Evolutionary conservation across 2,113 vertebrate species (phyloP).

Genomic region (Emydocephalus ijimae): DNA sequence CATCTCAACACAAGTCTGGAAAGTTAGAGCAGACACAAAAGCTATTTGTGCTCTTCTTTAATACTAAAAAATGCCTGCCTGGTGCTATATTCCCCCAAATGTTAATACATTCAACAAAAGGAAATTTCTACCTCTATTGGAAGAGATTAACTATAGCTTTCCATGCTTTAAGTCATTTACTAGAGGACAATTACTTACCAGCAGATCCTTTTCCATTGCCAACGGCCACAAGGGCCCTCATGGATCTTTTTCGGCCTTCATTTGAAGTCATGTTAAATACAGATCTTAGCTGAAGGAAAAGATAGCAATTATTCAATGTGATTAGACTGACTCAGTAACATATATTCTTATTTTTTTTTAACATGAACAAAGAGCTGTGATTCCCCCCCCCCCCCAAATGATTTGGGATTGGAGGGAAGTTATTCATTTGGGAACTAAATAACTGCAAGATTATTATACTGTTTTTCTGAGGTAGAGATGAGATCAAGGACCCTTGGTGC

Average conservation of each 20-base stretch:
- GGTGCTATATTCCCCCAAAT: background rate
- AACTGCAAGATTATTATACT: background rate
- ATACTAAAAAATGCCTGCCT: background rate
- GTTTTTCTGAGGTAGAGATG: background rate
- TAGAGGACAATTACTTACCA: conserved; percentile 65
- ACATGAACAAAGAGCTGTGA: background rate
- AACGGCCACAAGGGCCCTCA: conserved; percentile 85
- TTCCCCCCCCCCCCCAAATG: background rate
- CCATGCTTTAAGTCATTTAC: background rate
- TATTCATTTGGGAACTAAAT: background rate
- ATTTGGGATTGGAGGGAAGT: background rate
- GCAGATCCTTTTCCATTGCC: conserved; percentile 91
- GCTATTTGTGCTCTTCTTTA: background rate
- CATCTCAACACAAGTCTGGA: background rate
- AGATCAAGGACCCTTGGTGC: background rate
- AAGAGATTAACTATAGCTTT: background rate
- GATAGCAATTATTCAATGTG: background rate
- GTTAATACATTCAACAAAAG: background rate
- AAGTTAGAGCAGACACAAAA: background rate
- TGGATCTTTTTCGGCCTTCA: conserved; percentile 87
- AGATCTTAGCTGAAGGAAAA: conserved; percentile 79
- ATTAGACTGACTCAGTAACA: background rate
- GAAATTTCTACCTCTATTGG: background rate
- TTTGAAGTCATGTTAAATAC: conserved; percentile 96
- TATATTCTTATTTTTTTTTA: background rate